These are phyloP conservation scores for Emydoidea blandingii DNA, from an alignment of 2,797 vertebrate species.

Conservation along the genomic window DNA sequence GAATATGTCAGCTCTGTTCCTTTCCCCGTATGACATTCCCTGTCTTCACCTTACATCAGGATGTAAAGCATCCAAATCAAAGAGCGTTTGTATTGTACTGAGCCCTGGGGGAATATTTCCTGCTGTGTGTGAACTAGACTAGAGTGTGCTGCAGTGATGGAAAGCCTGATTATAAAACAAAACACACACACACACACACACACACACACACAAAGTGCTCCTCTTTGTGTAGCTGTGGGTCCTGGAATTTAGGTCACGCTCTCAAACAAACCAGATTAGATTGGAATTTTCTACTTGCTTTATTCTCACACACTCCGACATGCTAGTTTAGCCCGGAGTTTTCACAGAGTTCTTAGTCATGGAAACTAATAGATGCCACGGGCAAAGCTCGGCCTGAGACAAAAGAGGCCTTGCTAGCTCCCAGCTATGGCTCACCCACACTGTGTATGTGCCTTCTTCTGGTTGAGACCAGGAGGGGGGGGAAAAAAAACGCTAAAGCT, in stretches of 20 bases:
- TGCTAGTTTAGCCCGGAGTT: not conserved
- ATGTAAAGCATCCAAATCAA: not conserved
- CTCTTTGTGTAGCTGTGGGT: not conserved
- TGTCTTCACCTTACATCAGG: not conserved
- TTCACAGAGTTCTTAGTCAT: not conserved
- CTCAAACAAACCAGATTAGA: slow-evolving; percentile 4
- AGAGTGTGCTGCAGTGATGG: not conserved
- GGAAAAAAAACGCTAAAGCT: not conserved
- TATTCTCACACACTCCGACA: not conserved
- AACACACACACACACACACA: not conserved
- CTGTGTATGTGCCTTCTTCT: not conserved
- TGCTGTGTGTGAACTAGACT: not conserved
- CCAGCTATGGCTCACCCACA: not conserved
- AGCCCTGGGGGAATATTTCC: not conserved
- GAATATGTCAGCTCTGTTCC: not conserved
- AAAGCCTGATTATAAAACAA: not conserved
- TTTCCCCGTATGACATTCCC: not conserved
- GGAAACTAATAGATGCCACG: not conserved
- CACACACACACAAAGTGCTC: not conserved
- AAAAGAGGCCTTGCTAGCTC: not conserved
- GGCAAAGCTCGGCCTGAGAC: fast-evolving
- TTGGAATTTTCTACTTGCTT: not conserved
- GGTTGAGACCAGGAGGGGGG: not conserved
- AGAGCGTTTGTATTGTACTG: not conserved
- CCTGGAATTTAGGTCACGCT: slow-evolving; percentile 46